Evolutionary conservation across 2,113 vertebrate species (phyloP), one percentile per base, ranked within the genome.

Genomic region (Coryphaenoides rupestris): DNA sequence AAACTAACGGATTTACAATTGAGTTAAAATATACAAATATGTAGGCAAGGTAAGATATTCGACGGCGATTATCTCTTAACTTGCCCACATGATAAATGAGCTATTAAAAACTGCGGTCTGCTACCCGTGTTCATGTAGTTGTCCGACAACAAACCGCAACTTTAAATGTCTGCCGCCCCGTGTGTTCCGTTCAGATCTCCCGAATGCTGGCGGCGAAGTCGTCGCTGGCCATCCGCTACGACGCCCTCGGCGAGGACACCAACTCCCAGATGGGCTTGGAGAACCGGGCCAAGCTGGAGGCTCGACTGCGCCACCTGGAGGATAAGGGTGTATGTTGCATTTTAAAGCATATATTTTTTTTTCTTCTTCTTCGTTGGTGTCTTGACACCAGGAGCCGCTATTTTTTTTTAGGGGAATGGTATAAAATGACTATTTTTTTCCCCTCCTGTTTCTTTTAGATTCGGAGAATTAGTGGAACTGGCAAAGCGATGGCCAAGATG

Each of bases 191-290:
- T 21, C 66, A 87, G 95, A 96, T 99, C 77, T 98, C 96, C 80
- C 92, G 97, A 69, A 98, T 96, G 95, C 83, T 98, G 73, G 97
- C 97, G 53, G 95, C 97, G 47, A 99, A 98, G 84, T 89, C 96
- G 0, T 76, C 95, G 4, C 84, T 99, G 76, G 95, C 96, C 21
- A 93, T 98, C 71, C 92, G 97, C 28, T 99, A 98, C 0, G 97
- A 99, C 65, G 96, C 97, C 1, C 93, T 99, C 21, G 97, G 96
- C 47, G 97, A 99, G 62, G 90, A 93, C 79, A 95, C 93, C 1
- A 98, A 91, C 47, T 90, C 94, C 5, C 94, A 98, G 46, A 94
- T 99, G 93, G 95, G 95, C 70, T 80, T 80, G 19, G 96, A 98
- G 80, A 98, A 96, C 85, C 91, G 96, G 58, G 91, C 96, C 40